Evolutionary conservation across 2,888 invertebrate species (phyloP), one percentile per base, ranked within the genome.

Genomic region (Drosophila peninsularis): DNA sequence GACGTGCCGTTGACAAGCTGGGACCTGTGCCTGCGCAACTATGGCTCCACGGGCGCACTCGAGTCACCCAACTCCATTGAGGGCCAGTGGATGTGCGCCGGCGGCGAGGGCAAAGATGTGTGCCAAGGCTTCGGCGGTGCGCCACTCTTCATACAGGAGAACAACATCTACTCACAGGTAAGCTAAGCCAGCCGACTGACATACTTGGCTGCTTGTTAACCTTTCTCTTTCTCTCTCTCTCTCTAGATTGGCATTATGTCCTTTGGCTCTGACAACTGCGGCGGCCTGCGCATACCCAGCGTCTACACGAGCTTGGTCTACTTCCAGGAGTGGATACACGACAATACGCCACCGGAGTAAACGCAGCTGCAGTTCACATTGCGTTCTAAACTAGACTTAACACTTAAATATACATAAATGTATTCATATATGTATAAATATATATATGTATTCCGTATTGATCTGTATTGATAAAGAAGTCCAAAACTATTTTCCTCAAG

Each of bases 91-190:
- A 92, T 96, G 66, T 96, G 96, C 80, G 96, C 95, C 0, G 96
- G 96, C 0, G 96, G 96, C 0, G 95, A 96, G 74, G 95, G 95
- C 17, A 94, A 94, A 74, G 96, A 96, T 89, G 96, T 96, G 0
- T 96, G 96, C 77, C 95, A 96, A 11, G 96, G 96, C 6, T 96
- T 96, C 82, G 96, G 96, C 4, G 96, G 96, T 5, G 95, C 96
- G 0, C 96, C 96, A 0, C 91, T 96, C 5, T 90, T 96, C 57
- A 91, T 95, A 2, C 93, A 93, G 67, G 94, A 95, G 76, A 94
- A 94, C 71, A 94, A 94, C 27, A 94, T 94, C 41, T 94, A 94
- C 90, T 94, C 94, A 58, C 95, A 96, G 94, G 96, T 96, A 65
- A 57, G 34, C 21, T 0, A 3, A 0, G 17, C 2, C 21, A 30